phyloP scores from a whole-genome alignment of 2,113 vertebrate species.

The Myanophis thanlyinensis region DNA sequence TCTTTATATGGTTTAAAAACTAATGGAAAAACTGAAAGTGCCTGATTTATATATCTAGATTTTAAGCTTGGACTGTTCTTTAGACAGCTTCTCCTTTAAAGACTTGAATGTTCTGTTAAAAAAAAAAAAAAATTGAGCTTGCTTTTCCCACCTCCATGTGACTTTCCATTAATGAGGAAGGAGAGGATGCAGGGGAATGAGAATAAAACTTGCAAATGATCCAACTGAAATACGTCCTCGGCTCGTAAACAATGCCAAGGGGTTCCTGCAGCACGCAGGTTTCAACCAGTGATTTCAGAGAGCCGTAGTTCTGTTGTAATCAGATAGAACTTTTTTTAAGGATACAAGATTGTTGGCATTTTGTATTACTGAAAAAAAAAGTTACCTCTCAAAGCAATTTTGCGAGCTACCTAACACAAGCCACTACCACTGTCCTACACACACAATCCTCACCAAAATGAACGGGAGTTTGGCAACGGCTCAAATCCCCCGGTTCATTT shows the following conservation, averaged over 20 bases:
- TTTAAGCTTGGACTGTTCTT: slow-evolving; percentile 85
- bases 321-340: slow-evolving; percentile 46
- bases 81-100: slow-evolving; percentile 86
- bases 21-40: slow-evolving; percentile 94
- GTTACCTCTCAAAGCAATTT: slow-evolving; percentile 69
- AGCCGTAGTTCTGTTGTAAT: slow-evolving; percentile 32
- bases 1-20: slow-evolving; percentile 79
- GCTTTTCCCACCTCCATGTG: slow-evolving; percentile 82
- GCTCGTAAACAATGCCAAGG: slow-evolving; percentile 44
- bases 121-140: slow-evolving; percentile 75
- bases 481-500: neutral
- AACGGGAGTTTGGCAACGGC: neutral
- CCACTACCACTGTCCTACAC: neutral
- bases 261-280: slow-evolving; percentile 32
- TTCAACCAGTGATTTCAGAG: slow-evolving; percentile 54
- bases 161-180: slow-evolving; percentile 49
- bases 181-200: slow-evolving; percentile 40
- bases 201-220: slow-evolving; percentile 27
- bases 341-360: slow-evolving; percentile 56
- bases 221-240: slow-evolving; percentile 8
- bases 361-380: slow-evolving; percentile 65
- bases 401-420: slow-evolving; percentile 37
- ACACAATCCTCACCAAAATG: neutral
- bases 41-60: slow-evolving; percentile 85
- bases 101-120: slow-evolving; percentile 95